Conservation (phyloP, 2,797 vertebrate species). For the Pteropus rufus region DNA sequence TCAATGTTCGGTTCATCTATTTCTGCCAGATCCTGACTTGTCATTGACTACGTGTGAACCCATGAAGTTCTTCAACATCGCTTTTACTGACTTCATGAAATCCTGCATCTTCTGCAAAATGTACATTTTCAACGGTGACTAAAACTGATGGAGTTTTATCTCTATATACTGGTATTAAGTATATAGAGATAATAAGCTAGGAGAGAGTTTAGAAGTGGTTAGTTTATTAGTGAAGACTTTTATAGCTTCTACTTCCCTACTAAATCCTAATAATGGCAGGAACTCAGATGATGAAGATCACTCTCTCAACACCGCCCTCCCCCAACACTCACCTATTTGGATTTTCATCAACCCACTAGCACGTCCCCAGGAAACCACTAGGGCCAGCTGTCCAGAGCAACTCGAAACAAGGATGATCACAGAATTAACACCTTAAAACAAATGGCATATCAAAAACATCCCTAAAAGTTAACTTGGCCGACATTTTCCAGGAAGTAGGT, state of each 20-base stretch:
- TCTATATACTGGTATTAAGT: background rate
- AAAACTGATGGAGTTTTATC: background rate
- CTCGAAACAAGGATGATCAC: slow-evolving; percentile 3
- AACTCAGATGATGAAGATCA: slow-evolving; percentile 20
- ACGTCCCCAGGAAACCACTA: background rate
- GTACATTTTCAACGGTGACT: background rate
- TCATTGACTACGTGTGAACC: background rate
- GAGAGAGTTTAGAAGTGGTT: background rate
- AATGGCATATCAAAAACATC: slow-evolving; percentile 1
- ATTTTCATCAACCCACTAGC: background rate
- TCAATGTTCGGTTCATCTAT: background rate
- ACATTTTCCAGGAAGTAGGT: slow-evolving; percentile 18
- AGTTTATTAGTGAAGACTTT: slow-evolving; percentile 15
- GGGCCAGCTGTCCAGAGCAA: slow-evolving; percentile 10
- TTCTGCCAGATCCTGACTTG: background rate
- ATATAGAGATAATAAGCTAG: background rate
- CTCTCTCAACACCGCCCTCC: background rate
- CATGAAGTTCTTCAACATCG: too few relatives aligned
- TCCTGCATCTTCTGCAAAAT: background rate
- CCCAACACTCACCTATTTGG: background rate
- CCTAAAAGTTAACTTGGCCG: background rate
- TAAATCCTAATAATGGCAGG: slow-evolving; percentile 25
- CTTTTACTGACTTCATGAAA: background rate
- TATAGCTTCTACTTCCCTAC: slow-evolving; percentile 13
- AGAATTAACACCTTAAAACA: slow-evolving; percentile 50